Evolutionary conservation across 2,797 vertebrate genomes (phyloP), one percentile per base, ranked within the genome.

Genomic region (Parauchenoglanis ngamensis): DNA sequence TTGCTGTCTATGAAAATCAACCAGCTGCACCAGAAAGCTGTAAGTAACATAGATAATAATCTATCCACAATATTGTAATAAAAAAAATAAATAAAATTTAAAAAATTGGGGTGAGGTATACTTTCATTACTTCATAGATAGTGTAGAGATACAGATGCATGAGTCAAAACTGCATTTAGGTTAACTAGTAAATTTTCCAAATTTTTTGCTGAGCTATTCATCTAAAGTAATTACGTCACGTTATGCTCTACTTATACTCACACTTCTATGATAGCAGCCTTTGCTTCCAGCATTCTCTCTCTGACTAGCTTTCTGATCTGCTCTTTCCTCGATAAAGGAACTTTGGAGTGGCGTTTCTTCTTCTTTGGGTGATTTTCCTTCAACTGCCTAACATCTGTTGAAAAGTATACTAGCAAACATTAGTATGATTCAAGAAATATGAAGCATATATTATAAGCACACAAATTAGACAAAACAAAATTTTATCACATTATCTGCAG

Each of bases 251-350:
- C 25, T 31, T 72, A 40, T 61, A 35, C 95, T 80, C 81, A 96
- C 95, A 95, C 93, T 95, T 96, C 95, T 89, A 96, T 91, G 68
- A 92, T 2, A 15, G 93, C 75, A 82, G 96, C 95, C 93, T 95
- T 96, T 87, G 89, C 89, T 89, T 93, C 94, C 28, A 95, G 91
- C 92, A 95, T 94, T 89, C 88, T 91, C 92, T 94, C 95, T 87
- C 92, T 94, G 86, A 95, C 88, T 59, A 88, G 89, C 90, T 96
- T 92, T 85, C 95, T 92, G 77, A 95, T 92, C 87, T 93, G 89
- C 88, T 95, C 94, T 85, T 94, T 96, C 90, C 92, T 92, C 85
- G 93, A 94, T 88, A 95, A 92, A 0, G 91, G 92, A 25, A 81
- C 89, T 84, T 92, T 93, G 35, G 90, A 73, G n/a, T 87, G 91